Evolutionary conservation across 2,797 vertebrate genomes (phyloP).

Genomic region (Leptodactylus fallax): DNA sequence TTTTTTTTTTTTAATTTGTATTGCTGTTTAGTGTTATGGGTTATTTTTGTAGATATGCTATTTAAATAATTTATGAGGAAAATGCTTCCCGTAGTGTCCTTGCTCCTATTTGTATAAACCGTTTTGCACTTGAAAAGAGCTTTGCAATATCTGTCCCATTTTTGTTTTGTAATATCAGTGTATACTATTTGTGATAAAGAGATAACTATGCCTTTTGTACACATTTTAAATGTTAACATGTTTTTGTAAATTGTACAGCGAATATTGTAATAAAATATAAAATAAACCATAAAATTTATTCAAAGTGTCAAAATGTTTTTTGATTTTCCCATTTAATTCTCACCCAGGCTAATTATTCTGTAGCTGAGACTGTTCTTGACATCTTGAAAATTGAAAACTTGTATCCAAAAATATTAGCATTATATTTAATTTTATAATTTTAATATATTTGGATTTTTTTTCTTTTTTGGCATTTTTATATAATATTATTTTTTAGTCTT

Average conservation of each 20-base stretch:
- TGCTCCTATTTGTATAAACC: slow-evolving; percentile 98
- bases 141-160: slow-evolving; percentile 57
- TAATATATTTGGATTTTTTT: no score
- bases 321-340: background rate
- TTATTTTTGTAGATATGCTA: slow-evolving; percentile 96
- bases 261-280: slow-evolving; percentile 48
- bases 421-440: no score
- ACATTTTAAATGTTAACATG: slow-evolving; percentile 51
- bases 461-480: no score
- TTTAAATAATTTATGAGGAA: slow-evolving; percentile 99
- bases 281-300: slow-evolving; percentile 29
- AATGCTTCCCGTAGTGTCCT: slow-evolving; percentile 89
- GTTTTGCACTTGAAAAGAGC: slow-evolving; percentile 92
- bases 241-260: slow-evolving; percentile 59
- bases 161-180: slow-evolving; percentile 49
- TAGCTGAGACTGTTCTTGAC: no score
- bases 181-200: slow-evolving; percentile 53
- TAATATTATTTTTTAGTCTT: no score
- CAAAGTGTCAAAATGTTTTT: background rate
- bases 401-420: no score
- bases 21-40: slow-evolving; percentile 79
- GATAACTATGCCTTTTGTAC: slow-evolving; percentile 55
- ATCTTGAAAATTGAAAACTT: no score
- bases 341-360: no score
- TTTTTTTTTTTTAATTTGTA: slow-evolving; percentile 87